These are phyloP conservation scores for Lypha dubia DNA, from an alignment of 2,888 invertebrate species.

Conservation along the genomic window DNA sequence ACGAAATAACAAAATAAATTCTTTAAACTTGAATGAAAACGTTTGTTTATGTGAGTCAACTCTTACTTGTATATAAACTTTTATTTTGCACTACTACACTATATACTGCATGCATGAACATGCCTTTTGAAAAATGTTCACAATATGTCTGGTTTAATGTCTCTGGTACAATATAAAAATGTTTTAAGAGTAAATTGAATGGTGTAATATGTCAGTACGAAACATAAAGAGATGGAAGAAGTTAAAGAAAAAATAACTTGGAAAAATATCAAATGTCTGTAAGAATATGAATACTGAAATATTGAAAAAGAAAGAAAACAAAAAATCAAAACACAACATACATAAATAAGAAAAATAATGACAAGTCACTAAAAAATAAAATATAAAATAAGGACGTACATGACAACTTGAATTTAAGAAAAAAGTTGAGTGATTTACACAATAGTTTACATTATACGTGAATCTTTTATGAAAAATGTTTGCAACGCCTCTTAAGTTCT, in stretches of 20 bases:
- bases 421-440: too few relatives aligned
- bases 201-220: constrained; percentile 60
- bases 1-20: constrained; percentile 49
- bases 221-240: constrained; percentile 5
- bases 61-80: not conserved
- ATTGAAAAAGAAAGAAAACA: constrained; percentile 1
- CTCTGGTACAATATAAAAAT: not conserved
- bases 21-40: constrained; percentile 46
- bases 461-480: too few relatives aligned
- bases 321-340: constrained; percentile 12
- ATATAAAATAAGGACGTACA: constrained; percentile 38
- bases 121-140: constrained; percentile 47
- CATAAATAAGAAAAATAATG: constrained; percentile 40
- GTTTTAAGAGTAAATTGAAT: constrained; percentile 54
- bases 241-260: constrained; percentile 2
- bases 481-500: too few relatives aligned
- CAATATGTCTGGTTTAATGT: constrained; percentile 55
- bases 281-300: constrained; percentile 15
- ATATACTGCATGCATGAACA: constrained; percentile 19
- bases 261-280: not conserved
- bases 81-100: not conserved
- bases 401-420: not conserved
- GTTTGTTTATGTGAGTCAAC: not conserved
- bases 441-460: not conserved
- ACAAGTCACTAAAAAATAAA: constrained; percentile 35